Conservation (phyloP, 2,888 invertebrate genomes). For the Nephrotoma guestfalica region DNA sequence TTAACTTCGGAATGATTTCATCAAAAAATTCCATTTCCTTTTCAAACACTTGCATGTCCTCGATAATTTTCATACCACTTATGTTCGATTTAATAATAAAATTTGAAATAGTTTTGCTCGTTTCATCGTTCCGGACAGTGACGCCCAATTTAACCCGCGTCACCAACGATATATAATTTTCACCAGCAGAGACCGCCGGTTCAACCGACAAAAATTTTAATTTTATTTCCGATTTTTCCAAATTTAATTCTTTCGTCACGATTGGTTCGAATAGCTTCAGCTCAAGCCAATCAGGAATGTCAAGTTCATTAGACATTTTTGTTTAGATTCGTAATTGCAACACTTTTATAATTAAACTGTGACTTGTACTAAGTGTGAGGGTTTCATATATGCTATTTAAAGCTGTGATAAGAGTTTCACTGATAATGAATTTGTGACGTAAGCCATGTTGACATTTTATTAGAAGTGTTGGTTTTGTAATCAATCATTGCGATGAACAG, state of each 20-base stretch:
- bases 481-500: too few relatives aligned
- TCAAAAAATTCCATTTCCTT: background rate
- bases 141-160: background rate
- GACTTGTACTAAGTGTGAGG: background rate
- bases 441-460: background rate
- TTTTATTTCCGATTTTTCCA: background rate
- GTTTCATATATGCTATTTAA: too few relatives aligned
- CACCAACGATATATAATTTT: background rate
- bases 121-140: too few relatives aligned
- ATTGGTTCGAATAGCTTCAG: background rate
- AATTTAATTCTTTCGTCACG: background rate
- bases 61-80: background rate
- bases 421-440: too few relatives aligned
- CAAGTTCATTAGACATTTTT: background rate
- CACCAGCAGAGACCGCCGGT: background rate
- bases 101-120: background rate
- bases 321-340: background rate
- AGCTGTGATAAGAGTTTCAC: too few relatives aligned
- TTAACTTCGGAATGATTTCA: background rate
- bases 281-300: background rate
- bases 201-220: background rate
- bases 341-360: background rate
- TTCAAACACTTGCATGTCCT: background rate
- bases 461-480: background rate
- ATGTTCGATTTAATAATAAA: background rate